Base-by-base conservation (phyloP, 1,140 invertebrate genomes). In the Gryon sp. region DNA sequence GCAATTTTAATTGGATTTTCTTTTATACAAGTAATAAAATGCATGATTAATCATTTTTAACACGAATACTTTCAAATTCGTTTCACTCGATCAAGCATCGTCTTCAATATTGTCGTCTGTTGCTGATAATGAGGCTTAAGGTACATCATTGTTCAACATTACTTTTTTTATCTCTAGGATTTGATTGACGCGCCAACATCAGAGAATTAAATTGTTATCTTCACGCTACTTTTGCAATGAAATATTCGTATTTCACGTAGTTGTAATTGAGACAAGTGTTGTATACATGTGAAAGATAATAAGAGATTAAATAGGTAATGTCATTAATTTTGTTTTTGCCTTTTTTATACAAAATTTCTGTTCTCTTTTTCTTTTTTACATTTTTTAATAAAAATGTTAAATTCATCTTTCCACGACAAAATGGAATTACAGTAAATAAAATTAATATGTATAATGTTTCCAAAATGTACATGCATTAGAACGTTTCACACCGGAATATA, bases 161-260 rank as follows among this genome's bases (percentile, higher is more conserved):
- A 19, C 7, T 36, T 11, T 36, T 46, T 62, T 32, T 41, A 63
- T 50, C 59, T 50, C 1, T 2, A 16, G 16, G 24, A 53, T 41
- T 65, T 43, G 46, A 43, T 53, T 50, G 19, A 28, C 28, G 46
- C 36, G 38, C 41, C 8, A 30, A 50, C 24, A 45, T n/a, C 16
- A 24, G 15, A 40, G 12, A 14, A 40, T 41, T 34, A 50, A 40
- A 36, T 52, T 65, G n/a, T n/a, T 63, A 63, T 63, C 59, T 32
- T 19, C 14, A 36, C 24, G 19, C 18, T 34, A 34, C 38, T 14
- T 45, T 18, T 41, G 15, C 14, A 19, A 32, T 4, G 26, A 34
- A 43, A 32, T 15, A 59, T 45, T 32, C 28, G 32, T 45, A 22
- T 16, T 14, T 28, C 48, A 48, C 30, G 24, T 48, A 18, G 20